Evolutionary conservation across 2,888 invertebrate genomes (phyloP).

Genomic region (Hoplodrina blanda): DNA sequence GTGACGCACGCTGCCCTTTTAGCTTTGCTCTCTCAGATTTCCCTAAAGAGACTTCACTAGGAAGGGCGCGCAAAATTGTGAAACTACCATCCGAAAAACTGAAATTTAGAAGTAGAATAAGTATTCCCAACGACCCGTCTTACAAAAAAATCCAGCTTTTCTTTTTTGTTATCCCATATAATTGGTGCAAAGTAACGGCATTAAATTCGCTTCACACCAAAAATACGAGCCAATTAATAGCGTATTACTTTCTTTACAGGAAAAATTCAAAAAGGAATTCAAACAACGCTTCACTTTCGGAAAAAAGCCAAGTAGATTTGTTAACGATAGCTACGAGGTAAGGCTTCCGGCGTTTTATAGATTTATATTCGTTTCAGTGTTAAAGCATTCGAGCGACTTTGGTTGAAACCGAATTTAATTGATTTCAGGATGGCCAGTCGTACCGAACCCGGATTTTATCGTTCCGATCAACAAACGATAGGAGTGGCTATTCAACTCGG

Average conservation of each 20-base stretch:
- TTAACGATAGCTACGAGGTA: slow-evolving; percentile 88
- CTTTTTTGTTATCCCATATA: not conserved
- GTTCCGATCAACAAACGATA: slow-evolving; percentile 85
- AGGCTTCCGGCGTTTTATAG: slow-evolving; percentile 29
- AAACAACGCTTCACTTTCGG: slow-evolving; percentile 92
- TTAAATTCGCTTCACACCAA: not conserved
- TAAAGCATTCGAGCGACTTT: not conserved
- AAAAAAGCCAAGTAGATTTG: slow-evolving; percentile 82
- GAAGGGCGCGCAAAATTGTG: slow-evolving; percentile 23
- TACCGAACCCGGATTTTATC: slow-evolving; percentile 85
- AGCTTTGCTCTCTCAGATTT: slow-evolving; percentile 52
- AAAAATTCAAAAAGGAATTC: slow-evolving; percentile 95
- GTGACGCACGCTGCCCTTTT: slow-evolving; percentile 41
- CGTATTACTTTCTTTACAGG: slow-evolving; percentile 86
- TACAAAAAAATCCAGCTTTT: not conserved
- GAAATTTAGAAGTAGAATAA: not conserved
- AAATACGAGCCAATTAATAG: slow-evolving; percentile 20
- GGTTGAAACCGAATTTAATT: slow-evolving; percentile 43
- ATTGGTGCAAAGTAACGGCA: not conserved
- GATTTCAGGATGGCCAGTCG: slow-evolving; percentile 85
- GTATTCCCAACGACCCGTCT: not conserved
- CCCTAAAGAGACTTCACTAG: slow-evolving; percentile 44
- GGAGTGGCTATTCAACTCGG: slow-evolving; percentile 80
- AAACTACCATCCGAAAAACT: slow-evolving; percentile 27
- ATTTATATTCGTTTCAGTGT: slow-evolving; percentile 9